A percentile compares a stretch with the other conserved stretches of the same genome.
These are phyloP conservation scores for Paramacrobiotus metropolitanus DNA, from an alignment of 1,140 invertebrate genomes.

Conservation along the genomic window DNA sequence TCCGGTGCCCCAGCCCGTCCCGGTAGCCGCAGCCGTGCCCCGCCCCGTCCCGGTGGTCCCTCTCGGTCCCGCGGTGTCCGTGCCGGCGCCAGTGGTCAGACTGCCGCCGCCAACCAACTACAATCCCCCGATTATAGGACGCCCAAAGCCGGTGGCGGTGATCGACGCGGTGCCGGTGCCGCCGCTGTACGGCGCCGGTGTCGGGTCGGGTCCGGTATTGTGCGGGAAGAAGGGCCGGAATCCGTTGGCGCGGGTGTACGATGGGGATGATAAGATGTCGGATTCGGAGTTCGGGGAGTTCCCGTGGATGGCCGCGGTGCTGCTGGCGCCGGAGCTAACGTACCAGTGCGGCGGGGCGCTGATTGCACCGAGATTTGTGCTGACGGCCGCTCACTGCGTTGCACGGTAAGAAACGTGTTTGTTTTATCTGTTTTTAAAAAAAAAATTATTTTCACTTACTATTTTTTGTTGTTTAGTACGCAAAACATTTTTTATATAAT, in stretches of 20 bases:
- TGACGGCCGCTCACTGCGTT: constrained; percentile 3
- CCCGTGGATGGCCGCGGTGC: not conserved
- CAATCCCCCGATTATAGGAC: no score
- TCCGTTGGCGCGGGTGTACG: not conserved
- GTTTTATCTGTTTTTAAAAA: no score
- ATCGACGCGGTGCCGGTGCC: no score
- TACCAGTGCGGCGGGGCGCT: not conserved
- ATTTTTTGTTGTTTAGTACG: no score
- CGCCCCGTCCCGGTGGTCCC: not conserved
- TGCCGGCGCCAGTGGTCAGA: no score
- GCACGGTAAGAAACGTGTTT: not conserved
- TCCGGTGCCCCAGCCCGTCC: not conserved
- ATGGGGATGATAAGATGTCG: not conserved
- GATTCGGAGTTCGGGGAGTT: not conserved
- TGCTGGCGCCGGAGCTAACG: not conserved
- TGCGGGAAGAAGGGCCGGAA: not conserved
- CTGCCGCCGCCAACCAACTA: no score
- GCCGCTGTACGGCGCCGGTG: not conserved
- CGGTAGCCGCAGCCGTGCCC: not conserved
- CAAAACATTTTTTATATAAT: no score
- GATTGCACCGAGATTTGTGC: not conserved
- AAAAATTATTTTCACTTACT: no score
- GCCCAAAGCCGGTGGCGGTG: no score
- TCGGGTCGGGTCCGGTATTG: not conserved
- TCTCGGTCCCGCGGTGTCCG: no score